These are phyloP conservation scores for Drosophila erecta DNA, from an alignment of 1,140 invertebrate species.

Conservation along the genomic window DNA sequence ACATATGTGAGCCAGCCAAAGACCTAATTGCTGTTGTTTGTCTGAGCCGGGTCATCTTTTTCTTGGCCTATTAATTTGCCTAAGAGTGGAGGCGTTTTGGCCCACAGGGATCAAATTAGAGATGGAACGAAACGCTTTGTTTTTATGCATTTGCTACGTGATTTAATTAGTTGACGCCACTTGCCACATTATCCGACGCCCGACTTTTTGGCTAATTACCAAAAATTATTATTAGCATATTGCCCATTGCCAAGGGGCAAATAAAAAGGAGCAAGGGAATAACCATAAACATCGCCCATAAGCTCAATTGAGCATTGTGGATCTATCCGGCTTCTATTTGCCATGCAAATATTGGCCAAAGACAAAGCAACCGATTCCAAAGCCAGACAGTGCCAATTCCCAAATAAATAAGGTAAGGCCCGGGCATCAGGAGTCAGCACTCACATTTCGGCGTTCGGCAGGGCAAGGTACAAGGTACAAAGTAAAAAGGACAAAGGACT, in stretches of 20 bases:
- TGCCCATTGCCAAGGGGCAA: constrained; percentile 20
- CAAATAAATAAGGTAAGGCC: constrained; percentile 65
- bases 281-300: constrained; percentile 9
- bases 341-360: constrained; percentile 34
- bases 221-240: constrained; percentile 64
- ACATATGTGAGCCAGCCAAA: constrained; percentile 24
- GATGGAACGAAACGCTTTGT: constrained; percentile 52
- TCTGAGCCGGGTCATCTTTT: constrained; percentile 10
- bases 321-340: constrained; percentile 20
- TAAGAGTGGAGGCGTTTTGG: constrained; percentile 59
- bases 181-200: constrained; percentile 51
- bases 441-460: constrained; percentile 8
- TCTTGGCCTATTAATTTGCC: constrained; percentile 68
- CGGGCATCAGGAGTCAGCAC: constrained; percentile 43
- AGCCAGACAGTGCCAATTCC: constrained; percentile 37
- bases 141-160: constrained; percentile 80
- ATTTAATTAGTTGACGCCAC: constrained; percentile 74
- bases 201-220: constrained; percentile 68
- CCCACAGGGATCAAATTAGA: constrained; percentile 23
- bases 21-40: constrained; percentile 52
- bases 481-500: neutral
- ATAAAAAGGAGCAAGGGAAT: neutral
- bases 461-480: constrained; percentile 1
- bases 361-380: constrained; percentile 27
- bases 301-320: neutral